A percentile compares a stretch with the other conserved stretches of the same genome.
These are phyloP conservation scores for Ictalurus punctatus DNA, from an alignment of 2,113 vertebrate species.

Conservation along the genomic window DNA sequence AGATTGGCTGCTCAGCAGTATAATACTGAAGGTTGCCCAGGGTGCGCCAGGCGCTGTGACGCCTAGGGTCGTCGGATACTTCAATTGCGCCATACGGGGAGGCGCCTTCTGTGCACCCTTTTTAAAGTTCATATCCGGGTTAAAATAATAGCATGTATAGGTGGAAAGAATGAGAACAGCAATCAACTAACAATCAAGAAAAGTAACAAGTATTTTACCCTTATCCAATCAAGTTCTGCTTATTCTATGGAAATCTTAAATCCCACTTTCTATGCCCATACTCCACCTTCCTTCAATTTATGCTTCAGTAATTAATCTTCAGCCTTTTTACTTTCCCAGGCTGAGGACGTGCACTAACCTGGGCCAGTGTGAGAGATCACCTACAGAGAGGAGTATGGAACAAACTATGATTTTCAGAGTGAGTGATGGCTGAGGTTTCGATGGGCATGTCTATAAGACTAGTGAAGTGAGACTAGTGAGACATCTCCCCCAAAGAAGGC, in stretches of 20 bases:
- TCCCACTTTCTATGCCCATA: background rate
- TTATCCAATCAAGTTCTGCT: background rate
- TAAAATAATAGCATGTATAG: background rate
- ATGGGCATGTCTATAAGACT: slow-evolving; percentile 75
- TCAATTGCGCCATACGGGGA: too few relatives aligned
- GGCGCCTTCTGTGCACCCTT: too few relatives aligned
- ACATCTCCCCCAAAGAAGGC: slow-evolving; percentile 69
- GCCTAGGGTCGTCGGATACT: too few relatives aligned
- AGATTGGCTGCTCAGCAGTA: too few relatives aligned
- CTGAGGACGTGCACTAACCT: slow-evolving; percentile 46
- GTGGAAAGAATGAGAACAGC: background rate
- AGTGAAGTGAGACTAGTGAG: slow-evolving; percentile 46
- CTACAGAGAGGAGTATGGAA: slow-evolving; percentile 47
- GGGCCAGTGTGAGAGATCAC: slow-evolving; percentile 28
- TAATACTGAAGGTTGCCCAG: too few relatives aligned
- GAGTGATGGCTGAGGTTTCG: slow-evolving; percentile 73
- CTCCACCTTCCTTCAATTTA: background rate
- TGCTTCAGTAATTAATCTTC: background rate
- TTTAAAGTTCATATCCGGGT: too few relatives aligned
- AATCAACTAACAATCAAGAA: background rate
- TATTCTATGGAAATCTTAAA: background rate
- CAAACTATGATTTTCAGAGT: slow-evolving; percentile 60
- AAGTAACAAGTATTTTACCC: background rate
- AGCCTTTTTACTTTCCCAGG: slow-evolving; percentile 51
- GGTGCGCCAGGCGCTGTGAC: too few relatives aligned